Percentiles rank a stretch among this genome's conserved stretches.
Evolutionary conservation across 2,888 invertebrate species (phyloP).

Genomic region (Phymatocera aterrima): DNA sequence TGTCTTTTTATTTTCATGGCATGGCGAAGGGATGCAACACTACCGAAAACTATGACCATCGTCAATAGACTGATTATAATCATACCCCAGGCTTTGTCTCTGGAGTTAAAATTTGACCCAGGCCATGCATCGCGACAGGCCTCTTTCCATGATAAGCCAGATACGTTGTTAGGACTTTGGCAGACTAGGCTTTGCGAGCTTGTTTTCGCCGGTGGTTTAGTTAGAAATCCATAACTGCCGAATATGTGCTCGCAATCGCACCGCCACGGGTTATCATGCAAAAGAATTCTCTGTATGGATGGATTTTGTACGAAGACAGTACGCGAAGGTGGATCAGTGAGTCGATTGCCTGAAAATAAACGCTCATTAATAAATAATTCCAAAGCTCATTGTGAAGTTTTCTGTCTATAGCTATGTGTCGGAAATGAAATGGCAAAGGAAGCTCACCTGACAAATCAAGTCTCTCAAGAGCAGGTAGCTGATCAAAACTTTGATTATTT

Average conservation of each 20-base stretch:
- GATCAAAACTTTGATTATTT: constrained; percentile 80
- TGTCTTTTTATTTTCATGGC: constrained; percentile 77
- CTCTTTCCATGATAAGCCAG: constrained; percentile 82
- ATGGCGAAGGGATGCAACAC: constrained; percentile 77
- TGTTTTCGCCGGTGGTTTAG: constrained; percentile 77
- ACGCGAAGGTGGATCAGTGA: constrained; percentile 80
- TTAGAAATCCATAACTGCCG: constrained; percentile 80
- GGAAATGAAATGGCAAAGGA: neutral
- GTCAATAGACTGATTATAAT: constrained; percentile 62
- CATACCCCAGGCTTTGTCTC: constrained; percentile 63
- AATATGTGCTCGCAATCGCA: constrained; percentile 83
- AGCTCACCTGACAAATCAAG: constrained; percentile 78
- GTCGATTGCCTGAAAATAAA: constrained; percentile 78
- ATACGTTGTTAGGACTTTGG: constrained; percentile 79
- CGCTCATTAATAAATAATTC: neutral
- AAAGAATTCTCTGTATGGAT: constrained; percentile 78
- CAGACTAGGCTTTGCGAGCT: constrained; percentile 78
- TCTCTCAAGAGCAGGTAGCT: constrained; percentile 79
- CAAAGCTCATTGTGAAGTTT: neutral
- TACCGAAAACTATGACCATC: constrained; percentile 77
- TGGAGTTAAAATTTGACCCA: constrained; percentile 47
- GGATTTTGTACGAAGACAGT: constrained; percentile 79
- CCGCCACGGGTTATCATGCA: constrained; percentile 86
- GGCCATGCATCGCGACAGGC: constrained; percentile 83
- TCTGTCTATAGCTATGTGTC: neutral